phyloP scores from a whole-genome alignment of 2,888 invertebrate species.

The Panopea generosa region DNA sequence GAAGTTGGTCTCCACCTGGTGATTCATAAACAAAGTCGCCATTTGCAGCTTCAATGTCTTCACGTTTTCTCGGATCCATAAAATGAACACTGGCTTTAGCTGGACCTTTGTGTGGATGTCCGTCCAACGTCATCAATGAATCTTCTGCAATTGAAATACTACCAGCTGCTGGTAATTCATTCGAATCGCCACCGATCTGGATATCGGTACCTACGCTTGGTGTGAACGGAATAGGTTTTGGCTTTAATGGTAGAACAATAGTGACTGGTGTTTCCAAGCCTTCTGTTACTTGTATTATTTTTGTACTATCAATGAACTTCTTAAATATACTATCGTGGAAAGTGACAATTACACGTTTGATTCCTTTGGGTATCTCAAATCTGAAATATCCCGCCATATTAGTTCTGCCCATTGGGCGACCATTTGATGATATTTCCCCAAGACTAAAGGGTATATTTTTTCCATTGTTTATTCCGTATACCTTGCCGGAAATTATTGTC shows the following conservation, averaged over 20 bases:
- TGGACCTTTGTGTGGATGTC: conserved; percentile 22
- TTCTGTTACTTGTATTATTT: conserved; percentile 25
- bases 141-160: conserved; percentile 28
- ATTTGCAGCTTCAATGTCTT: conserved; percentile 43
- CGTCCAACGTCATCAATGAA: conserved; percentile 36
- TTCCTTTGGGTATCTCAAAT: conserved; percentile 33
- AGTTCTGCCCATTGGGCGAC: conserved; percentile 15
- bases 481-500: conserved; percentile 27
- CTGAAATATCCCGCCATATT: conserved; percentile 40
- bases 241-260: conserved; percentile 35
- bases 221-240: conserved; percentile 32
- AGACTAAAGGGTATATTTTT: conserved; percentile 32
- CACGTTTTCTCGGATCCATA: conserved; percentile 41
- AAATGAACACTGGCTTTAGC: conserved; percentile 42
- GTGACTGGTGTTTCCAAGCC: conserved; percentile 14
- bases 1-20: conserved; percentile 22
- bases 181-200: conserved; percentile 17
- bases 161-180: conserved; percentile 15
- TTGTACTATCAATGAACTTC: conserved; percentile 34
- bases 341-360: conserved; percentile 13
- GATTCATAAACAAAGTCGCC: conserved; percentile 41
- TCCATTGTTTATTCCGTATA: conserved; percentile 22
- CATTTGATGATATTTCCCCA: conserved; percentile 20
- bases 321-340: conserved; percentile 34
- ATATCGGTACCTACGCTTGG: conserved; percentile 18